A percentile compares a stretch with the other conserved stretches of the same genome.
Conservation (phyloP, 2,113 vertebrate genomes). For the Charadrius vociferus region DNA sequence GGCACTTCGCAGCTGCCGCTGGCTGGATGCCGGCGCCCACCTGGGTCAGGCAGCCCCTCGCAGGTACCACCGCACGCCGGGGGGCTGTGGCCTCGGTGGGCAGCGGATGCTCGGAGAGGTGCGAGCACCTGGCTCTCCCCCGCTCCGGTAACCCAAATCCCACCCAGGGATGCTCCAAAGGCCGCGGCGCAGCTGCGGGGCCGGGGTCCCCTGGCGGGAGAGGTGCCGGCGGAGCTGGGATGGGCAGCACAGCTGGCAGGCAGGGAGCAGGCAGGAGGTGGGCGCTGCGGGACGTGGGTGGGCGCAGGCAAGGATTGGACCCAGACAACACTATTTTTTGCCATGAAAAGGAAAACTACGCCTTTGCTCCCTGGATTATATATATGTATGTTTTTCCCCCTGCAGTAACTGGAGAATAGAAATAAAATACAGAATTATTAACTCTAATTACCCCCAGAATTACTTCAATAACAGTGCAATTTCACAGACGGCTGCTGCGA, state of each 20-base stretch:
- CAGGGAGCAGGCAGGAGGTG: neutral
- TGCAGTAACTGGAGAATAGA: slow-evolving; percentile 74
- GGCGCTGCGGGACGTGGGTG: neutral
- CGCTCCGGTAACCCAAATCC: neutral
- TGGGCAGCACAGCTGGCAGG: neutral
- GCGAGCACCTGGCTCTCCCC: neutral
- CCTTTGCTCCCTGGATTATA: slow-evolving; percentile 48
- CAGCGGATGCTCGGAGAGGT: accelerated
- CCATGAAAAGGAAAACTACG: neutral
- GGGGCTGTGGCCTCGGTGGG: neutral
- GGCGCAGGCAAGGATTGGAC: neutral
- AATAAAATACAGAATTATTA: slow-evolving; percentile 78
- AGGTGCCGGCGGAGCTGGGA: neutral
- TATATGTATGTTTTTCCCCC: slow-evolving; percentile 46
- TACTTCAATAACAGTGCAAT: slow-evolving; percentile 76
- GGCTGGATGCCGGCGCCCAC: neutral
- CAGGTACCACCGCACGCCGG: accelerated
- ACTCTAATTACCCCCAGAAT: slow-evolving; percentile 78
- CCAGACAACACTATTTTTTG: slow-evolving; percentile 30
- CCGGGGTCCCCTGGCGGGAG: accelerated
- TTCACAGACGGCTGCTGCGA: slow-evolving; percentile 76
- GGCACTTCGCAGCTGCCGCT: neutral
- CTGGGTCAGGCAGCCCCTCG: no score
- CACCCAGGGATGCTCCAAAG: accelerated
- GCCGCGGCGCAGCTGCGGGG: accelerated